phyloP scores from a whole-genome alignment of 2,888 invertebrate genomes.

The Globia sparganii region DNA sequence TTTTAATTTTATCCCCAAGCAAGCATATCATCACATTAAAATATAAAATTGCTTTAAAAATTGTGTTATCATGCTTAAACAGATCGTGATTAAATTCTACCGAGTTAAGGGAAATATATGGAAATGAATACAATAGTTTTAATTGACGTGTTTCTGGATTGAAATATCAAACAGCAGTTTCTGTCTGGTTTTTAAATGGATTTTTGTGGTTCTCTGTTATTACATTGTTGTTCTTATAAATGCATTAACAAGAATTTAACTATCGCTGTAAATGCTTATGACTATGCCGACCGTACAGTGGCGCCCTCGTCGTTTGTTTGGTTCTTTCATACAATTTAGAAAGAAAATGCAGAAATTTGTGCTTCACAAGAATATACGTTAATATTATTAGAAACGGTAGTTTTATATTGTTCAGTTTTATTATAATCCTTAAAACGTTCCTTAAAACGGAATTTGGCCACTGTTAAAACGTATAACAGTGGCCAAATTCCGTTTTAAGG shows the following conservation, averaged over 20 bases:
- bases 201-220: slow-evolving; percentile 11
- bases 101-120: slow-evolving; percentile 36
- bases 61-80: slow-evolving; percentile 32
- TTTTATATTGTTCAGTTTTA: too few species aligned
- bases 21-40: slow-evolving; percentile 4
- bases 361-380: too few species aligned
- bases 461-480: too few species aligned
- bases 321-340: too few species aligned
- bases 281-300: too few species aligned
- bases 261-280: not conserved
- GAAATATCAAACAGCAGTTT: slow-evolving; percentile 10
- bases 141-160: slow-evolving; percentile 33
- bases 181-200: slow-evolving; percentile 20
- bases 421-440: too few species aligned
- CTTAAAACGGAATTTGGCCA: too few species aligned
- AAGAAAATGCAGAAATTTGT: too few species aligned
- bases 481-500: too few species aligned
- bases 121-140: slow-evolving; percentile 37
- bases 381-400: too few species aligned
- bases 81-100: slow-evolving; percentile 37
- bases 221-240: slow-evolving; percentile 15
- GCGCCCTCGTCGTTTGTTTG: too few species aligned
- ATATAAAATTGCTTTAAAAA: slow-evolving; percentile 40
- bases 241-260: slow-evolving; percentile 15
- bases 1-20: not conserved